Percentiles rank a stretch among this genome's conserved stretches.
Evolutionary conservation across 2,888 invertebrate genomes (phyloP).

Genomic region (Anaspis maculata): DNA sequence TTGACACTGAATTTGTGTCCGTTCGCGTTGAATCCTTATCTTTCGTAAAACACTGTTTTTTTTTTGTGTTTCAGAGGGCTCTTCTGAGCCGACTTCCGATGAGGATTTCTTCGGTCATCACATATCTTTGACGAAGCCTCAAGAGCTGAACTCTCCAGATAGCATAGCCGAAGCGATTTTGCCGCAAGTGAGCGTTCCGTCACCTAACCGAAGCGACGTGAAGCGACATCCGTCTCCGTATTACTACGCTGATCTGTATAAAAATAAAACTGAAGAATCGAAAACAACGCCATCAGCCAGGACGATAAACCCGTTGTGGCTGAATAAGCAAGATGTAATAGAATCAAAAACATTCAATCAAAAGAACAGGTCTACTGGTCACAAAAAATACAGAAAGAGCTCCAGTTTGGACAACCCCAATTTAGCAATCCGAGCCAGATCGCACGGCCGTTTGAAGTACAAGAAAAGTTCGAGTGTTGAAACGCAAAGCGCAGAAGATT

Average conservation of each 20-base stretch:
- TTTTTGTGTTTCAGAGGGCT: conserved; percentile 34
- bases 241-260: conserved; percentile 72
- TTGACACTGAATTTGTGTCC: too few species aligned
- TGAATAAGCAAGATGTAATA: neutral
- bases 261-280: conserved; percentile 34
- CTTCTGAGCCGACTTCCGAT: conserved; percentile 40
- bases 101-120: conserved; percentile 38
- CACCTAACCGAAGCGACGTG: conserved; percentile 47
- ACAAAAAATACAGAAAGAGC: conserved; percentile 33
- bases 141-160: conserved; percentile 61
- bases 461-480: conserved; percentile 63
- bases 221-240: conserved; percentile 73
- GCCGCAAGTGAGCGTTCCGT: conserved; percentile 39
- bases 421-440: conserved; percentile 37
- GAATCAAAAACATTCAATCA: neutral
- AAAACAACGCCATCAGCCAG: conserved; percentile 12
- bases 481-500: conserved; percentile 61
- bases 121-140: conserved; percentile 35
- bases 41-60: neutral
- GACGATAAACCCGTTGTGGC: neutral
- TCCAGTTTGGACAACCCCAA: conserved; percentile 30
- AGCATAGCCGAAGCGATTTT: conserved; percentile 51
- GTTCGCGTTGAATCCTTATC: too few species aligned
- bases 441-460: conserved; percentile 41
- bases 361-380: conserved; percentile 13